These are phyloP conservation scores for Paragorgia papillata DNA, from an alignment of 92 coral and sea anemone species.

Conservation along the genomic window DNA sequence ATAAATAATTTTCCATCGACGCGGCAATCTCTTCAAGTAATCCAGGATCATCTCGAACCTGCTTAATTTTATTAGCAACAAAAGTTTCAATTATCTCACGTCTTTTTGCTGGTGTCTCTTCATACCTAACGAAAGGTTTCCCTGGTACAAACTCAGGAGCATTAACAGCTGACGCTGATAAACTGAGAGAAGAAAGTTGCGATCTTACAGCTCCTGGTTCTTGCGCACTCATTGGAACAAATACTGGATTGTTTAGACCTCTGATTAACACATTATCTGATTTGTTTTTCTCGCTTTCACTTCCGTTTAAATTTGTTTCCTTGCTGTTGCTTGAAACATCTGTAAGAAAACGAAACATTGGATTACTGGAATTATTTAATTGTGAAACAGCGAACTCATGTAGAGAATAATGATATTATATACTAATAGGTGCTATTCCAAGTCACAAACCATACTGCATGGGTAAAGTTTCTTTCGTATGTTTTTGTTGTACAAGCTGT, in stretches of 20 bases:
- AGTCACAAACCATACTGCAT: too few species aligned
- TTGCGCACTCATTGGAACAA: constrained; percentile 20
- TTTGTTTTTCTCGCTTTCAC: neutral
- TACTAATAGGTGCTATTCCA: too few species aligned
- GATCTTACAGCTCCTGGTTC: neutral
- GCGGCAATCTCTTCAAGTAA: constrained; percentile 31
- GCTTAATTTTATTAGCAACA: constrained; percentile 27
- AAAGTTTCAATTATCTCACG: neutral
- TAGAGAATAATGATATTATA: too few species aligned
- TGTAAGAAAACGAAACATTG: neutral
- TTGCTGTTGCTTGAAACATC: neutral
- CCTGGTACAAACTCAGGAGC: constrained; percentile 44
- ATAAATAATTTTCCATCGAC: constrained; percentile 33
- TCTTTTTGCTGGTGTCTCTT: constrained; percentile 10
- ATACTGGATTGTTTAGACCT: constrained; percentile 26
- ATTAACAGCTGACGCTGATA: constrained; percentile 32
- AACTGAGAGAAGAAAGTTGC: neutral
- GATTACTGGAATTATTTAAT: neutral
- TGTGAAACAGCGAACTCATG: too few species aligned
- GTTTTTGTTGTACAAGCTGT: too few species aligned
- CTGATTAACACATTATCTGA: constrained; percentile 4
- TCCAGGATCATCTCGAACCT: constrained; percentile 35
- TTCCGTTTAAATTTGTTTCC: neutral
- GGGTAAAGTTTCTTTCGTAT: too few species aligned
- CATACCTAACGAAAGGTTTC: neutral